Conservation (phyloP, 1,140 invertebrate genomes). For the Pemphigus obesinymphae region DNA sequence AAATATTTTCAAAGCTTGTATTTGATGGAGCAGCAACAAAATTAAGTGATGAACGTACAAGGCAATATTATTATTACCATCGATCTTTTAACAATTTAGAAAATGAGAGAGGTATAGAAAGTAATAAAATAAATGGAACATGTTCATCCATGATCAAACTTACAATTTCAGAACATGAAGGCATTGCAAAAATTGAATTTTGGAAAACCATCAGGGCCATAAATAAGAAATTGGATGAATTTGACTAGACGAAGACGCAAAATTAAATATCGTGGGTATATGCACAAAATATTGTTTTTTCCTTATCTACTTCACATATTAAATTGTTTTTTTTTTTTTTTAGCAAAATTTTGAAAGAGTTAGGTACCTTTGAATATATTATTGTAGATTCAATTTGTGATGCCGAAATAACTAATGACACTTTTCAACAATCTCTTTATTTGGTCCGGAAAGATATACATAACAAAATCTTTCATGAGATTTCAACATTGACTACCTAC, state of each 20-base stretch:
- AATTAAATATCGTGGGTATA: constrained; percentile 2
- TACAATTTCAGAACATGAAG: neutral
- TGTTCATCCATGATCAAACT: constrained; percentile 24
- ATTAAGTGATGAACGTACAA: neutral
- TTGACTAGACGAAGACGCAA: neutral
- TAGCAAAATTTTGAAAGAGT: neutral
- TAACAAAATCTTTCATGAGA: neutral
- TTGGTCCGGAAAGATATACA: neutral
- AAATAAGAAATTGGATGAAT: neutral
- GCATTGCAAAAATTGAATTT: neutral
- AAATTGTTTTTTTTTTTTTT: too few species aligned
- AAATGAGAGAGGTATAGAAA: constrained; percentile 7
- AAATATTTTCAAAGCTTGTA: neutral
- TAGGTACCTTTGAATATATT: neutral
- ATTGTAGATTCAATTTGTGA: constrained; percentile 13
- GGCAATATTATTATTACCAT: neutral
- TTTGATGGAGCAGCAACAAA: neutral
- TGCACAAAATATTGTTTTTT: neutral
- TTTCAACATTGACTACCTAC: neutral
- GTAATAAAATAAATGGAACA: constrained; percentile 6
- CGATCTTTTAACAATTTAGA: neutral
- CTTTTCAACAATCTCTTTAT: neutral
- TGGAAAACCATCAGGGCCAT: neutral
- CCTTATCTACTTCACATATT: neutral
- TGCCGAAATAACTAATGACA: neutral